phyloP scores from a whole-genome alignment of 2,888 invertebrate species.

The Gonocerus acuteangulatus region DNA sequence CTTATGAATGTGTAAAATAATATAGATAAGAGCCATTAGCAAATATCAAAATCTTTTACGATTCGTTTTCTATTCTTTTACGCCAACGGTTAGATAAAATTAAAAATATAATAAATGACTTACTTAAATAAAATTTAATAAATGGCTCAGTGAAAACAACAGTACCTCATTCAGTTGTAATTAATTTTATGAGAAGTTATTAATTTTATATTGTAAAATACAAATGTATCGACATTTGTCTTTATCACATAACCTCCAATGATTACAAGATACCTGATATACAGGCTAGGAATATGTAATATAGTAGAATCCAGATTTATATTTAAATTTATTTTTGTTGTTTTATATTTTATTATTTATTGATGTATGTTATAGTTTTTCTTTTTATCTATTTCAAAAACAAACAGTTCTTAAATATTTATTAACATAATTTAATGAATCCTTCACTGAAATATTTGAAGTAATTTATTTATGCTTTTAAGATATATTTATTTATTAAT shows the following conservation, averaged over 20 bases:
- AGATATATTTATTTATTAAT: conserved; percentile 24
- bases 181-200: conserved; percentile 2
- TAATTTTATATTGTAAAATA: neutral
- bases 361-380: conserved; percentile 17
- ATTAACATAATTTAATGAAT: conserved; percentile 17
- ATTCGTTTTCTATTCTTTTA: neutral
- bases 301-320: conserved; percentile 17
- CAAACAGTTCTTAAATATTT: conserved; percentile 1
- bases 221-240: conserved; percentile 10
- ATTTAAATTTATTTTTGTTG: conserved; percentile 16
- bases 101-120: neutral
- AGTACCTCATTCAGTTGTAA: conserved; percentile 21
- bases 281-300: conserved; percentile 16
- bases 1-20: conserved; percentile 21
- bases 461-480: conserved; percentile 12
- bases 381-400: neutral
- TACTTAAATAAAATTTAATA: neutral
- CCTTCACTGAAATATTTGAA: conserved; percentile 1
- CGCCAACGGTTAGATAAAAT: neutral
- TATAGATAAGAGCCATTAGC: conserved; percentile 18
- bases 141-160: conserved; percentile 18
- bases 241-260: conserved; percentile 14
- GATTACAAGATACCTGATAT: conserved; percentile 22
- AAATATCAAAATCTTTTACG: neutral
- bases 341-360: conserved; percentile 22